Evolutionary conservation across 1,140 invertebrate species (phyloP).

Genomic region (Drosophila murphyi): DNA sequence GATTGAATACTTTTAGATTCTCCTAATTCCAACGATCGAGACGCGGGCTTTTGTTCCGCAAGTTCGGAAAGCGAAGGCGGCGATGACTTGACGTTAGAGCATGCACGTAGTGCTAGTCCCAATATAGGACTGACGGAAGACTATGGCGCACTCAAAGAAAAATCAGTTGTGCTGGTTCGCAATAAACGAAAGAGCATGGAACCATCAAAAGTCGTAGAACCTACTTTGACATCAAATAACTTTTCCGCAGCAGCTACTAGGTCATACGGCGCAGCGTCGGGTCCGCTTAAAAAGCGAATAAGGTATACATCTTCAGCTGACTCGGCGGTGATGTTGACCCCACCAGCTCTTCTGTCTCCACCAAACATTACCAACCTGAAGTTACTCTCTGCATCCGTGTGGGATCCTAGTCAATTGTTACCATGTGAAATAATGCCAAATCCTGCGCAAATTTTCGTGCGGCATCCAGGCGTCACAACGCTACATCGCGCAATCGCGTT

Average conservation of each 20-base stretch:
- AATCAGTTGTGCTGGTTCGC: constrained; percentile 87
- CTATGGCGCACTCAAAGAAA: constrained; percentile 88
- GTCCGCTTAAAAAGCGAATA: constrained; percentile 89
- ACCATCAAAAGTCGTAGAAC: constrained; percentile 85
- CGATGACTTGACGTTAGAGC: constrained; percentile 85
- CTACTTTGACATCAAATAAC: constrained; percentile 3
- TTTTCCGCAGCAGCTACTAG: neutral
- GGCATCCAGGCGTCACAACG: constrained; percentile 85
- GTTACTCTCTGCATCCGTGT: constrained; percentile 71
- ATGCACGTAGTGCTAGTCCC: constrained; percentile 54
- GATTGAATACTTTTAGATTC: constrained; percentile 73
- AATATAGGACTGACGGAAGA: constrained; percentile 89
- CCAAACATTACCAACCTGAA: constrained; percentile 79
- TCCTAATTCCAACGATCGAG: constrained; percentile 86
- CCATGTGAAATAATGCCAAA: constrained; percentile 69
- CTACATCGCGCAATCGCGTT: constrained; percentile 64
- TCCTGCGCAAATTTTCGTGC: constrained; percentile 79
- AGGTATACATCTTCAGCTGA: constrained; percentile 80
- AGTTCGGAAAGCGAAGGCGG: constrained; percentile 84
- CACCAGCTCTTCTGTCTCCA: constrained; percentile 60
- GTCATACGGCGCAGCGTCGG: constrained; percentile 50
- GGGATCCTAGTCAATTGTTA: constrained; percentile 80
- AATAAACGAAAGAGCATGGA: constrained; percentile 91
- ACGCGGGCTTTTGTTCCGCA: constrained; percentile 90
- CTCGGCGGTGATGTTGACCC: constrained; percentile 63